Evolutionary conservation across 2,113 vertebrate genomes (phyloP).

Genomic region (Acinonyx jubatus): DNA sequence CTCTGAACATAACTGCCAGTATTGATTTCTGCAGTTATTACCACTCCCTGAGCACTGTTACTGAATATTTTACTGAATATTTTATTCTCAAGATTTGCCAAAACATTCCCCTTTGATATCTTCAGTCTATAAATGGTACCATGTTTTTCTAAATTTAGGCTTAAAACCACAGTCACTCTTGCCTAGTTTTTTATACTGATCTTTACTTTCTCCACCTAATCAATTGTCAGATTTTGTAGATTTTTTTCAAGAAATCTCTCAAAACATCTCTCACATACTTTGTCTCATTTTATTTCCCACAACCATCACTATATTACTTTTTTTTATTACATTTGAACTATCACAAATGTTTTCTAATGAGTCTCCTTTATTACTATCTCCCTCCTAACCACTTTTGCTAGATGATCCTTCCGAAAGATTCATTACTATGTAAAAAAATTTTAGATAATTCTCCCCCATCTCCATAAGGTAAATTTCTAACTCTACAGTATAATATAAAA

Average conservation of each 20-base stretch:
- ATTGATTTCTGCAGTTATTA: neutral
- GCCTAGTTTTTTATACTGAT: neutral
- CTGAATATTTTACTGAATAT: neutral
- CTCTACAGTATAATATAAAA: neutral
- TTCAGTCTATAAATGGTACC: neutral
- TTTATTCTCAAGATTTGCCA: neutral
- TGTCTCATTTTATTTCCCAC: neutral
- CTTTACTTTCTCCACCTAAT: constrained; percentile 26
- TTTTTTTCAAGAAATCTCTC: neutral
- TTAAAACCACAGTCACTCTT: neutral
- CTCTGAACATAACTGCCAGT: neutral
- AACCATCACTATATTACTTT: neutral
- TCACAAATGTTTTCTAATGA: neutral
- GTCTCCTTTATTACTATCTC: neutral
- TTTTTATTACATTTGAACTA: neutral
- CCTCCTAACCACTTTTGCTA: neutral
- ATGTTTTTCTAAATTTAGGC: neutral
- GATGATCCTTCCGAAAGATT: neutral
- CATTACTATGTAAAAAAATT: neutral
- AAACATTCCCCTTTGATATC: neutral
- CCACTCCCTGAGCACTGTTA: neutral
- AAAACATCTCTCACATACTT: neutral
- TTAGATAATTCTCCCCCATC: neutral
- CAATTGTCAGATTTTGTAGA: neutral
- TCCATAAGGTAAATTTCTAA: neutral